These are phyloP conservation scores for Parazoanthus swiftii DNA, from an alignment of 92 coral and sea anemone genomes.

Conservation along the genomic window DNA sequence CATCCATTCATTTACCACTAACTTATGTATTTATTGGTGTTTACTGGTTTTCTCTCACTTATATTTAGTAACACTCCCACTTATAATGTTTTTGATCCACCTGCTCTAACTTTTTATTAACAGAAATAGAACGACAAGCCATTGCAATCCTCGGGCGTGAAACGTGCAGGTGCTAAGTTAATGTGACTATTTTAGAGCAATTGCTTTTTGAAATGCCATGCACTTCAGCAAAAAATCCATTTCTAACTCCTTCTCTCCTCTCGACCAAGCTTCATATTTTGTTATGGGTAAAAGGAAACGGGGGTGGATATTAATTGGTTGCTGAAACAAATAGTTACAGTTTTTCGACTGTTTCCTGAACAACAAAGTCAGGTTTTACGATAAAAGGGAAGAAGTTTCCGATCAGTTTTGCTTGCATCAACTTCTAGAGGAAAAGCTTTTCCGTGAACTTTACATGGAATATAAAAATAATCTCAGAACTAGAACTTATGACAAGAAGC, in stretches of 20 bases:
- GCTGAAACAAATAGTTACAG: slow-evolving; percentile 3
- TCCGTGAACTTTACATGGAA: neutral
- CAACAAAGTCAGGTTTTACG: neutral
- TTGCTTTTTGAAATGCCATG: slow-evolving; percentile 4
- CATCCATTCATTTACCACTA: no score
- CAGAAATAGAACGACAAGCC: no score
- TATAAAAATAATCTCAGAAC: slow-evolving; percentile 3
- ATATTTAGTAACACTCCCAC: no score
- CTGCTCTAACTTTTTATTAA: no score
- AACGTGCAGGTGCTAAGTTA: slow-evolving; percentile 8
- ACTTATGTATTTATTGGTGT: no score
- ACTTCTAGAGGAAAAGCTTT: neutral
- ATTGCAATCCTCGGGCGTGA: no score
- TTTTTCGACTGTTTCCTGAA: neutral
- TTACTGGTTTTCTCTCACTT: no score
- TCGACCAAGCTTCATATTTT: neutral
- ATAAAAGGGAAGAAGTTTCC: neutral
- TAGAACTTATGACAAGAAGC: neutral
- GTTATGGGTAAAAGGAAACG: neutral
- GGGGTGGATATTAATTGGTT: neutral
- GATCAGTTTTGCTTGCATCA: neutral
- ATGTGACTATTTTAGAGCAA: slow-evolving; percentile 10
- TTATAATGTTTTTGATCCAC: no score
- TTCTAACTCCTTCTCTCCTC: slow-evolving; percentile 10
- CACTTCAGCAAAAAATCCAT: neutral